Evolutionary conservation across 2,888 invertebrate genomes (phyloP), one percentile per base, ranked within the genome.

Genomic region (Trichopoda pennipes): DNA sequence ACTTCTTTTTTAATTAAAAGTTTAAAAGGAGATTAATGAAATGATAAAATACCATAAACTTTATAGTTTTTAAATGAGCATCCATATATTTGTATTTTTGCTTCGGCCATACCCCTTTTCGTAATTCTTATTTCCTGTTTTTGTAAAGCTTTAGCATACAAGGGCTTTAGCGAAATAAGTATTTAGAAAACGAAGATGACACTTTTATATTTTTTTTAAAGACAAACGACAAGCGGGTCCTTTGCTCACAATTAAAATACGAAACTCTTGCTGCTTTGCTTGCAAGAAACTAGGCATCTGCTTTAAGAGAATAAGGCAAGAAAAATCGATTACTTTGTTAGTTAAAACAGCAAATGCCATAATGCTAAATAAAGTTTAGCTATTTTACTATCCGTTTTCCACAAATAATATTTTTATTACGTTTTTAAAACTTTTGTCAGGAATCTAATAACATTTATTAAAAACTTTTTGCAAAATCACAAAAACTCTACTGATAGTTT

Each of bases 311-410:
- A 28, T 8, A 38, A 53, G 42, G 51, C 51, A 23, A 23, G 1
- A 10, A 32, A 58, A 60, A 49, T 14, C 19, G 35, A 60, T n/a
- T 23, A 42, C 17, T 42, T 75, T 12, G n/a, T n/a, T 42, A 49
- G 7, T 60, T 58, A 68, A 64, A 21, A 66, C 56, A 76, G 51
- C 42, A 75, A 79, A 80, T 80, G 80, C 72, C 75, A 80, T 70
- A 58, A 80, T n/a, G n/a, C n/a, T n/a, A n/a, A n/a, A n/a, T n/a
- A n/a, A n/a, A n/a, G n/a, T n/a, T n/a, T n/a, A n/a, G n/a, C n/a
- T n/a, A n/a, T n/a, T n/a, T n/a, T n/a, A n/a, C n/a, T n/a, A n/a
- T n/a, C n/a, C n/a, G n/a, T n/a, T n/a, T n/a, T n/a, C n/a, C n/a
- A n/a, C n/a, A n/a, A n/a, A n/a, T n/a, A n/a, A n/a, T n/a, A n/a